phyloP scores from a whole-genome alignment of 2,888 invertebrate species.

The Cosmia pyralina region DNA sequence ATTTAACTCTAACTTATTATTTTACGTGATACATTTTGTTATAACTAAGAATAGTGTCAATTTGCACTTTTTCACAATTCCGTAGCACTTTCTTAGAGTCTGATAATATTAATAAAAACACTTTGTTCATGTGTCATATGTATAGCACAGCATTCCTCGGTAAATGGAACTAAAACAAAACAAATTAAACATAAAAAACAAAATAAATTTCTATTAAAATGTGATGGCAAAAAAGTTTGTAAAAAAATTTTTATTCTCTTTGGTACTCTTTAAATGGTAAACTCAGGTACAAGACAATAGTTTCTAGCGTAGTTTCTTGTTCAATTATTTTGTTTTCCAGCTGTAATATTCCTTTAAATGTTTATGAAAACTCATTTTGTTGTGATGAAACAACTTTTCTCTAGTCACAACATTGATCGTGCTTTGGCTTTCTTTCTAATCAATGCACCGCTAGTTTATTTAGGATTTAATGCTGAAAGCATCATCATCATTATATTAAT shows the following conservation, averaged over 20 bases:
- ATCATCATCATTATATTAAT: too few species aligned
- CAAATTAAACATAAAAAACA: too few species aligned
- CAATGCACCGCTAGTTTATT: neutral
- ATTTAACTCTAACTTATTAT: too few species aligned
- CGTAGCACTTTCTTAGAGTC: too few species aligned
- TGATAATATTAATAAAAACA: too few species aligned
- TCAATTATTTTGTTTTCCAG: neutral
- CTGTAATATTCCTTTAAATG: too few species aligned
- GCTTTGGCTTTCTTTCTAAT: neutral
- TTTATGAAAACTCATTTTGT: neutral
- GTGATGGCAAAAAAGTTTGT: slow-evolving; percentile 8
- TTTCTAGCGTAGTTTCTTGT: neutral
- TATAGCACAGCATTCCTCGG: too few species aligned
- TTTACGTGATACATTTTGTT: too few species aligned
- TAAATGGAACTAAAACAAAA: neutral
- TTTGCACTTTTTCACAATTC: too few species aligned
- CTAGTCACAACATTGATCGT: neutral
- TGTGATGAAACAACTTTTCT: neutral
- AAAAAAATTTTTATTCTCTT: neutral
- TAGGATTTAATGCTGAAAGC: neutral
- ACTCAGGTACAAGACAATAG: neutral
- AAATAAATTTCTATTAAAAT: slow-evolving; percentile 10
- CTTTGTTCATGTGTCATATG: too few species aligned
- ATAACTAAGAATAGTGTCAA: too few species aligned
- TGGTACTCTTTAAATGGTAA: neutral